phyloP scores from a whole-genome alignment of 2,888 invertebrate genomes.

The Thymelicus acteon region DNA sequence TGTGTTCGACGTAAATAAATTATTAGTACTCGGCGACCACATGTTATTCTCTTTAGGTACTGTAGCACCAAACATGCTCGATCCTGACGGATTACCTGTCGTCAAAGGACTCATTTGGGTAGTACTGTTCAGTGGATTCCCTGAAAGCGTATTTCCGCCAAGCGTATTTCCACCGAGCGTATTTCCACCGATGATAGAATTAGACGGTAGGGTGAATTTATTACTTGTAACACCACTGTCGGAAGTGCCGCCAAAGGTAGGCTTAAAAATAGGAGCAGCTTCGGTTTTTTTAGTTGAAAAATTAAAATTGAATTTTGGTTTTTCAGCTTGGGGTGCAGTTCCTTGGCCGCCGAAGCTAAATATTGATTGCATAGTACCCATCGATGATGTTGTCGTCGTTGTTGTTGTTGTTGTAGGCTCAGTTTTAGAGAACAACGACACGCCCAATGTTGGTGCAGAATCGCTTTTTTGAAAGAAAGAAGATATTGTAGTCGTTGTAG shows the following conservation, averaged over 20 bases:
- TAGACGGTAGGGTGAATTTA: constrained; percentile 43
- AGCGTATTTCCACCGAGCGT: constrained; percentile 16
- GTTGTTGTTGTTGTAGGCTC: constrained; percentile 40
- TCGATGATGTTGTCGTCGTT: constrained; percentile 35
- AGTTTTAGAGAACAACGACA: constrained; percentile 51
- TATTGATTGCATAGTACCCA: constrained; percentile 47
- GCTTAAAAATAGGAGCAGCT: constrained; percentile 47
- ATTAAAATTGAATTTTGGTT: constrained; percentile 63
- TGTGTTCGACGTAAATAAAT: constrained; percentile 56
- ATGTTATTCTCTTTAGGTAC: constrained; percentile 58
- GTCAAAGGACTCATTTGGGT: constrained; percentile 16
- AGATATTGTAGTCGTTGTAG: constrained; percentile 41
- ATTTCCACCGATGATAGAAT: constrained; percentile 21
- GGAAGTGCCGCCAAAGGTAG: constrained; percentile 48
- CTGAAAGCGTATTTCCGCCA: neutral
- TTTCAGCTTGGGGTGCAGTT: constrained; percentile 50
- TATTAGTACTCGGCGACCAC: constrained; percentile 57
- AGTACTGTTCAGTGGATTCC: constrained; percentile 34
- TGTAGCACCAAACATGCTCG: constrained; percentile 54
- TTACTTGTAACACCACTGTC: constrained; percentile 37
- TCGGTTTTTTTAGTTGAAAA: constrained; percentile 57
- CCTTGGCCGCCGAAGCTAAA: constrained; percentile 60
- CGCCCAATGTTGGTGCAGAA: constrained; percentile 37
- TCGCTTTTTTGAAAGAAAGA: constrained; percentile 52
- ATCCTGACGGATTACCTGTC: constrained; percentile 43